Evolutionary conservation across 2,797 vertebrate genomes (phyloP), one percentile per base, ranked within the genome.

Genomic region (Alfaro cultratus): DNA sequence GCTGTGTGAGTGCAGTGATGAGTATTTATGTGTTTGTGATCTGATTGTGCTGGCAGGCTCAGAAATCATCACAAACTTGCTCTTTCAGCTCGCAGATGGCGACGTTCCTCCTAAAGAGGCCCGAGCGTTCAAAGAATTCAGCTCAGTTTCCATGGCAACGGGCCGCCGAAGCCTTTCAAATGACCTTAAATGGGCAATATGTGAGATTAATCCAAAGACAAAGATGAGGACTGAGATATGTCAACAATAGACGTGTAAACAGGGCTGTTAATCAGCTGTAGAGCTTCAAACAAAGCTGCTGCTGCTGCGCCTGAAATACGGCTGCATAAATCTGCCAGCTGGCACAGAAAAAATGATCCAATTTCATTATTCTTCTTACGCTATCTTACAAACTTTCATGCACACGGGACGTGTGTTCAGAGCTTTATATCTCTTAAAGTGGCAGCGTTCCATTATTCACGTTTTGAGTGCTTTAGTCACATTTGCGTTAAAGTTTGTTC

Each of bases 91-190:
- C 74, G 39, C 73, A 86, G 80, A 78, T 86, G 74, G 72, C 73
- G 43, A 70, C 43, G 23, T 60, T 39, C 78, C 57, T 62, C 86
- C 82, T 74, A 80, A 88, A 91, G 86, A 88, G 83, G 83, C 34
- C 55, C 83, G 60, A 53, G 41, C 12, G 73, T 72, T 43, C 15
- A 4, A 68, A 70, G 41, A 51, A 71, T 21, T 76, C 6, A 7
- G 6, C 70, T 72, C 43, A 15, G 74, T 83, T 75, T 67, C 71
- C 64, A 23, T 49, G 3, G 73, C 9, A 73, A 83, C 78, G 73
- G 68, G 82, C 76, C 46, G 15, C 16, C 39, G 3, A 57, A 70
- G 41, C 39, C 34, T 29, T 46, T 53, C n/a, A 12, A 5, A 4
- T 70, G 72, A 74, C 74, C 47, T 77, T 57, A 60, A 75, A 70